Evolutionary conservation across 2,888 invertebrate species (phyloP).

Genomic region (Metalampra italica): DNA sequence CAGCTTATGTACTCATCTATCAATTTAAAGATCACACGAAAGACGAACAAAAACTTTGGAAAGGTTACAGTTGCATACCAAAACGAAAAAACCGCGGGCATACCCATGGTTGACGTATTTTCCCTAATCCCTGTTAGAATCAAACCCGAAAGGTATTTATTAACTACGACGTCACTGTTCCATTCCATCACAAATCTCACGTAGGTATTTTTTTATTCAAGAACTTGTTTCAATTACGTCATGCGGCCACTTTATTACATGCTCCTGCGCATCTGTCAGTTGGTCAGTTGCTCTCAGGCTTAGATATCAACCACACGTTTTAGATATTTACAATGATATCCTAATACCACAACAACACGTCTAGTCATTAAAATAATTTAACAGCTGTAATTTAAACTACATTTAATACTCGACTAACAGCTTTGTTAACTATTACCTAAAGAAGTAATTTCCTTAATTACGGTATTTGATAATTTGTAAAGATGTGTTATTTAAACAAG

Average conservation of each 20-base stretch:
- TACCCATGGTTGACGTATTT: no score
- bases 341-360: not conserved
- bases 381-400: not conserved
- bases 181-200: no score
- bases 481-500: constrained; percentile 28
- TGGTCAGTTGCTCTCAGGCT: constrained; percentile 31
- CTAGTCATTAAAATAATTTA: not conserved
- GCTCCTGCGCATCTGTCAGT: not conserved
- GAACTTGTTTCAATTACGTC: constrained; percentile 52
- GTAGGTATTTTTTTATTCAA: constrained; percentile 22
- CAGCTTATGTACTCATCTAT: no score
- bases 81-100: no score
- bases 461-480: constrained; percentile 3
- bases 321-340: not conserved
- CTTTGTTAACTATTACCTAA: not conserved
- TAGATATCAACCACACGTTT: constrained; percentile 20
- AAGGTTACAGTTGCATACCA: no score
- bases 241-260: constrained; percentile 3
- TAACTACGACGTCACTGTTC: no score
- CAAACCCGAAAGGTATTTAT: no score
- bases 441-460: not conserved
- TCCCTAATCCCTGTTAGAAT: no score
- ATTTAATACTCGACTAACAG: no score
- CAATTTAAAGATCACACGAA: no score
- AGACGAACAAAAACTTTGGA: no score